Evolutionary conservation across 2,888 invertebrate species (phyloP), one percentile per base, ranked within the genome.

Genomic region (Euphydryas editha): DNA sequence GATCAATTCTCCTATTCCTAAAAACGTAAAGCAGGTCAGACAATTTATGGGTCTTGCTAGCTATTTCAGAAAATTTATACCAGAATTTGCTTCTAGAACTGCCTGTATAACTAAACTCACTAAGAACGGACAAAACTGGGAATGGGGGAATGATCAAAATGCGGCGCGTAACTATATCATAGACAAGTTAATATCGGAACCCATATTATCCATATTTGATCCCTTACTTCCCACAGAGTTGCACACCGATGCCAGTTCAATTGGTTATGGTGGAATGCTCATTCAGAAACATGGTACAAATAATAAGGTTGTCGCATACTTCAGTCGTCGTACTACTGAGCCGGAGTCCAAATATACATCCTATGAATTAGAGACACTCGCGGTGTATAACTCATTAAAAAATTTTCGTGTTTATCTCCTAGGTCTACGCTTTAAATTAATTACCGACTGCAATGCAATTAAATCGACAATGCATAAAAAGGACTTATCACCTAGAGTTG

Each of bases 301-400:
- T 0, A 71, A 63, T 7, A 74, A 70, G 15, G 80, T 79, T 0
- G 71, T 88, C 0, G 78, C 78, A 0, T 84, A 81, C 60, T 79
- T 65, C 37, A 83, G 81, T 49, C 73, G 78, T 64, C 73, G 76
- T 44, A 81, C 77, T 6, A 24, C 72, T 5, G 68, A 70, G 0
- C 44, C 70, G 0, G 78, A 78, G 62, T 67, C 75, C 0, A 73
- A 77, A 8, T 78, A 78, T n/a, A 20, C 61, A 30, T 75, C 76
- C 0, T 79, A 83, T 24, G 87, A 90, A 37, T 62, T 84, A 21
- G 88, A 85, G 68, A 78, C 77, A 0, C 68, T 88, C 7, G 85
- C 86, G 0, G 70, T 76, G 2, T 71, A 54, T 36, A 75, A 77
- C 6, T 42, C 64, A 2, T 6, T 59, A 1, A 73, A 74, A 51